Evolutionary conservation across 1,140 invertebrate species (phyloP).

Genomic region (Ladona fulva): DNA sequence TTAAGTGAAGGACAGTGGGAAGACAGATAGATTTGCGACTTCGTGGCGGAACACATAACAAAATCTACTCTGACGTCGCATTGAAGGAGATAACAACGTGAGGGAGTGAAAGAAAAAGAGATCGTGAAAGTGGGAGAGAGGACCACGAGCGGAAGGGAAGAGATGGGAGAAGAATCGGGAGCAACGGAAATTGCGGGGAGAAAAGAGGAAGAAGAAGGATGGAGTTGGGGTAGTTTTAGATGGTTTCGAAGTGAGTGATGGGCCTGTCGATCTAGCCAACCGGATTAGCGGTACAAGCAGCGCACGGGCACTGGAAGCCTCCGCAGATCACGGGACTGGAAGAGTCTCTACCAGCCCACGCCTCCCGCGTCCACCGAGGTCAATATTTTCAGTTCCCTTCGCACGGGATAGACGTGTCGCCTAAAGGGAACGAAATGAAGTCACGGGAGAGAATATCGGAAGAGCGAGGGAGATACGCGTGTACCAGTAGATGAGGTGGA

Average conservation of each 20-base stretch:
- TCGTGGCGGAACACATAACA: no score
- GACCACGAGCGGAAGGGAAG: not conserved
- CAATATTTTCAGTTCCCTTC: not conserved
- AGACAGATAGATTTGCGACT: no score
- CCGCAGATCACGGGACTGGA: not conserved
- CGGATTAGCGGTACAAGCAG: constrained; percentile 2
- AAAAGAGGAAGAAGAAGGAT: not conserved
- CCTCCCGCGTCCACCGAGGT: not conserved
- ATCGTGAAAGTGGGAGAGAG: not conserved
- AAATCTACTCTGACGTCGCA: no score
- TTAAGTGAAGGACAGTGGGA: no score
- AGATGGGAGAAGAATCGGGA: not conserved
- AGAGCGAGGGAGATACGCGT: no score
- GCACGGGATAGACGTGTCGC: not conserved
- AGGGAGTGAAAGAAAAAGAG: not conserved
- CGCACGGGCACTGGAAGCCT: not conserved
- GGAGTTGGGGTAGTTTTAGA: not conserved
- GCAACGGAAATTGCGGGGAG: not conserved
- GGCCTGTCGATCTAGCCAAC: not conserved
- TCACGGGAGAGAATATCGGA: no score
- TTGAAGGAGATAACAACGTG: no score
- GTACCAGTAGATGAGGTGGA: not conserved
- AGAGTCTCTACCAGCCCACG: not conserved
- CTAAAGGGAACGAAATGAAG: not conserved
- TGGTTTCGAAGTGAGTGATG: not conserved